Percentiles rank a stretch among this genome's conserved stretches.
These are phyloP conservation scores for Nowickia ferox DNA, from an alignment of 2,888 invertebrate genomes.

Conservation along the genomic window DNA sequence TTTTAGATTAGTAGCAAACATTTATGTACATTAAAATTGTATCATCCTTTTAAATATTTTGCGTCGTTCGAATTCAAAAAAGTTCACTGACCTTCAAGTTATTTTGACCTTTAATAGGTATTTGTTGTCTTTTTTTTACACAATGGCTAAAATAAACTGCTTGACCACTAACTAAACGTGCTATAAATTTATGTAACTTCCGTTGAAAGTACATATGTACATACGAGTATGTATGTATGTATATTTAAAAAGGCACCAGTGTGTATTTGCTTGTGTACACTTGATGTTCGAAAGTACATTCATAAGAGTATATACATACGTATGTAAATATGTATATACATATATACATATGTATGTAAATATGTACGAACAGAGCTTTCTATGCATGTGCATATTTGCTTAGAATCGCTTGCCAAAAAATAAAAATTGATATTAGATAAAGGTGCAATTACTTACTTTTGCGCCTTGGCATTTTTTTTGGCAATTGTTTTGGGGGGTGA, in stretches of 20 bases:
- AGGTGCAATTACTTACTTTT: constrained; percentile 75
- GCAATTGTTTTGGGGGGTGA: constrained; percentile 81
- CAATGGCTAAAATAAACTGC: constrained; percentile 23
- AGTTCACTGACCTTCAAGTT: constrained; percentile 64
- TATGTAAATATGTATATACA: not conserved
- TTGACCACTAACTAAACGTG: constrained; percentile 33
- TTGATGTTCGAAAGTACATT: not conserved
- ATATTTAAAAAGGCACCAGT: not conserved
- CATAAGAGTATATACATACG: not conserved
- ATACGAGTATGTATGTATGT: no score
- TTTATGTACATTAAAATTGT: not conserved
- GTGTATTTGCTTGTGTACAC: not conserved
- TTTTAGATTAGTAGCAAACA: no score
- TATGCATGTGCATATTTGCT: not conserved
- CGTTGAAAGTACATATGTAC: not conserved
- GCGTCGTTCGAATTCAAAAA: not conserved
- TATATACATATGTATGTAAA: not conserved
- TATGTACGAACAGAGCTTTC: not conserved
- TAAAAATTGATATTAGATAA: constrained; percentile 32
- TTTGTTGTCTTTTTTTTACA: constrained; percentile 51
- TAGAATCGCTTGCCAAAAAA: constrained; percentile 41
- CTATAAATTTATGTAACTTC: constrained; percentile 47
- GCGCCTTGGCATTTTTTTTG: constrained; percentile 79
- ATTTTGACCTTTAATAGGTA: constrained; percentile 62
- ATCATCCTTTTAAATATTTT: not conserved